Base-by-base conservation (phyloP, 2,888 invertebrate genomes). In the Dryomyza anilis region DNA sequence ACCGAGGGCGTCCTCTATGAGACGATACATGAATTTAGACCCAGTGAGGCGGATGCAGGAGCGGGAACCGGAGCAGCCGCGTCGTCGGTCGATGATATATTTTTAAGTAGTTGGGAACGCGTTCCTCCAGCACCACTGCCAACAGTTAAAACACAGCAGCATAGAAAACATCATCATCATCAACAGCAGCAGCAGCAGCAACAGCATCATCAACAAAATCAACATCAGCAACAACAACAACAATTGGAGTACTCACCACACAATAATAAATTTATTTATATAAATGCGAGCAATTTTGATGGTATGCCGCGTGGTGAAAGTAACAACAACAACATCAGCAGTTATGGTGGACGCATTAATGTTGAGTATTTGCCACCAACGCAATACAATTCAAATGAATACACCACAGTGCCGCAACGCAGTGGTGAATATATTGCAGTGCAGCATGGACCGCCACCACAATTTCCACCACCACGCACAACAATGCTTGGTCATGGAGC, bases 1-100 rank as follows among this genome's bases (percentile, higher is more conserved):
- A 79, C 79, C 12, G 78, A 79, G 63, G 72, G 78, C 16, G 80
- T 65, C n/a, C n/a, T n/a, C n/a, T 79, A 79, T 68, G 77, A 75
- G 52, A 75, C 79, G 8, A 75, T 80, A 64, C 74, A 78, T 39
- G 79, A 80, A 60, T 70, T 80, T 58, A 78, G 78, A 64, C 74
- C 79, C 25, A 78, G 76, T 65, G 73, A 78, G 45, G 70, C 74
- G 3, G 77, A 76, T n/a, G n/a, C n/a, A n/a, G n/a, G n/a, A n/a
- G n/a, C n/a, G n/a, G n/a, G n/a, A n/a, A n/a, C n/a, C n/a, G n/a
- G n/a, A n/a, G n/a, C n/a, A n/a, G n/a, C n/a, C n/a, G n/a, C n/a
- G n/a, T n/a, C n/a, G n/a, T 53, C 29, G 46, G 50, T 57, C 7
- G 76, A 76, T 21, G 29, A 36, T 21, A 69, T 76, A 5, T 76